phyloP scores from a whole-genome alignment of 2,797 vertebrate species.

The Chiloscyllium punctatum region DNA sequence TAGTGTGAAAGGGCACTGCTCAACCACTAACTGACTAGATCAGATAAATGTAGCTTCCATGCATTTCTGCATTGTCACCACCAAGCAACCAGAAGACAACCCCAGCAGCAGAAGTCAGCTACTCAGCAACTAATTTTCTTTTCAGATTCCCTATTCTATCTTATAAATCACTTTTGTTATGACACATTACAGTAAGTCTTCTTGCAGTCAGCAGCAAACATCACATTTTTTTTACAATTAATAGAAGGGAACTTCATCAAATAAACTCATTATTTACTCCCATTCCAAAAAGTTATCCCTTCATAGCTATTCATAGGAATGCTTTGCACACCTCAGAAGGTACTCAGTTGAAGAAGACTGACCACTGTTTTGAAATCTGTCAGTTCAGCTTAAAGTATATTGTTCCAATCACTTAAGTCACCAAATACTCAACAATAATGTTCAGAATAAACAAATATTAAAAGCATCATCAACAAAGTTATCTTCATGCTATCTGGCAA shows the following conservation, averaged over 20 bases:
- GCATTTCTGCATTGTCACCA: background rate
- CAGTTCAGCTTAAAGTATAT: background rate
- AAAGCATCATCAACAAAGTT: background rate
- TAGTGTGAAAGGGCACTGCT: background rate
- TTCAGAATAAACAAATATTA: background rate
- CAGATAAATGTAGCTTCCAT: slow-evolving; percentile 6
- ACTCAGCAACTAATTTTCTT: background rate
- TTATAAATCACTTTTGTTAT: background rate
- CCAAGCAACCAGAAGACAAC: background rate
- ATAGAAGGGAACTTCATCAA: background rate
- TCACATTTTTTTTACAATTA: background rate
- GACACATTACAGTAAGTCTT: background rate
- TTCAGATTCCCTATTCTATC: background rate
- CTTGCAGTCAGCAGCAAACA: background rate
- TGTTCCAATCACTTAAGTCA: background rate
- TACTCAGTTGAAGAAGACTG: background rate
- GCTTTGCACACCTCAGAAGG: background rate
- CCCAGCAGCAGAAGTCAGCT: background rate
- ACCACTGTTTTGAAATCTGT: background rate
- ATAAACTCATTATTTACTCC: background rate
- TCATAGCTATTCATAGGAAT: background rate
- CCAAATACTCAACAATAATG: background rate
- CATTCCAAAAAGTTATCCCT: background rate
- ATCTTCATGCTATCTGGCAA: background rate
- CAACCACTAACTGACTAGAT: background rate